These are phyloP conservation scores for Drosophila neotestacea DNA, from an alignment of 2,888 invertebrate genomes.

Conservation along the genomic window DNA sequence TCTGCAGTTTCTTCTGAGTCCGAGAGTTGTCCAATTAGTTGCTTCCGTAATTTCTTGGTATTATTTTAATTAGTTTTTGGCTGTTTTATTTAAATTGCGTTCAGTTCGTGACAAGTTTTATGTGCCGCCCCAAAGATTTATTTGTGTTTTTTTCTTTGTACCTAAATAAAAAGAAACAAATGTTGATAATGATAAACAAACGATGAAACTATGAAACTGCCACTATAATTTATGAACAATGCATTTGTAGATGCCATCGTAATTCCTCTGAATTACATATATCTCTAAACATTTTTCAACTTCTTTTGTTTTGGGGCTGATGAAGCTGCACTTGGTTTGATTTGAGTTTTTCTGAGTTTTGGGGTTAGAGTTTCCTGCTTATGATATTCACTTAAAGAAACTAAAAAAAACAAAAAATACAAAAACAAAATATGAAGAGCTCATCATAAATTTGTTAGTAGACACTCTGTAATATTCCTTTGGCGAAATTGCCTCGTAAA, in stretches of 20 bases:
- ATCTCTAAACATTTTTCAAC: constrained; percentile 1
- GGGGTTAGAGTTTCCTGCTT: constrained; percentile 21
- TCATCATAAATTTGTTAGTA: constrained; percentile 47
- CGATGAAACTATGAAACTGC: constrained; percentile 45
- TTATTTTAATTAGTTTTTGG: constrained; percentile 74
- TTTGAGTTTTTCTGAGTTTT: constrained; percentile 1
- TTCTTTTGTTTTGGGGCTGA: neutral
- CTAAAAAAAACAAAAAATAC: neutral
- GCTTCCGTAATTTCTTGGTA: constrained; percentile 81
- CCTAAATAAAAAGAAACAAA: neutral
- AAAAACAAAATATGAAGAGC: constrained; percentile 25
- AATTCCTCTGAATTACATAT: constrained; percentile 44
- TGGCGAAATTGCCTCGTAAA: constrained; percentile 63
- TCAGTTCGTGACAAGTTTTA: constrained; percentile 51
- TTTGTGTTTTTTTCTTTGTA: constrained; percentile 33
- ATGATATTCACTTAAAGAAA: constrained; percentile 13
- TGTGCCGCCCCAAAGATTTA: constrained; percentile 66
- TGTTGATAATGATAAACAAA: constrained; percentile 35
- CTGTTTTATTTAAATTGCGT: constrained; percentile 66
- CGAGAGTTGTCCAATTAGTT: constrained; percentile 67
- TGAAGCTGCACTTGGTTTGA: constrained; percentile 9
- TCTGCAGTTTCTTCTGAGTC: constrained; percentile 19
- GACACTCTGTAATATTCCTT: constrained; percentile 46
- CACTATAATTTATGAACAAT: constrained; percentile 69
- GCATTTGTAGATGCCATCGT: constrained; percentile 56